Base-by-base conservation (phyloP, 2,888 invertebrate species). In the Achlya flavicornis region DNA sequence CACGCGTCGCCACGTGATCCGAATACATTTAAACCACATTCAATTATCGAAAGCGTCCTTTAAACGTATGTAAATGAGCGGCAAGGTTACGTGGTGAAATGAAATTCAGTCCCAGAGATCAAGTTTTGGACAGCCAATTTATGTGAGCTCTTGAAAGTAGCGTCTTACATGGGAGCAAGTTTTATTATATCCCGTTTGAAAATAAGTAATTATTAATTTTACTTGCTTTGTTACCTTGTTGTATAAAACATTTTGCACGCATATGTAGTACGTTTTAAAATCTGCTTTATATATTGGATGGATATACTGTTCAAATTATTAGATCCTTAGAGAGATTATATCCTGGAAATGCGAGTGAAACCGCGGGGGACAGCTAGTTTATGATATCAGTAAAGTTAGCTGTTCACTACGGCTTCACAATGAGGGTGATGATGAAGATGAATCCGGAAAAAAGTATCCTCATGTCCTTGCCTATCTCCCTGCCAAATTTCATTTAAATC, bases 101-200 rank as follows among this genome's bases (percentile, higher is more conserved):
- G 7, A 53, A 53, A 53, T 19, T 53, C 48, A 3, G 16, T 48
- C 6, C 48, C 8, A 48, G 16, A 41, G 12, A 41, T 12, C 41
- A 48, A 48, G 16, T 48, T 48, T 48, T 48, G 48, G 48, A 48
- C 48, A 48, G 16, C n/a, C 16, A 16, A 48, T 48, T 5, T 48
- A 48, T 48, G 16, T n/a, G 48, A 48, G 7, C n/a, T 48, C 48
- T 53, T 19, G 7, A n/a, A 46, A n/a, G n/a, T 6, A 14, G 26
- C 46, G n/a, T 46, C 46, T 46, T 46, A 1, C 0, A 41, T 4
- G 3, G 12, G 19, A 19, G 3, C 10, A 53, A 53, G n/a, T 53
- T 53, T 19, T 19, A 53, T 53, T 19, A 53, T 53, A 19, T 53
- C 53, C 19, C 53, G 53, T 53, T 53, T 53, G 8, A 53, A 46